These are phyloP conservation scores for Diphyllodes magnificus DNA, from an alignment of 2,113 vertebrate species.

Conservation along the genomic window DNA sequence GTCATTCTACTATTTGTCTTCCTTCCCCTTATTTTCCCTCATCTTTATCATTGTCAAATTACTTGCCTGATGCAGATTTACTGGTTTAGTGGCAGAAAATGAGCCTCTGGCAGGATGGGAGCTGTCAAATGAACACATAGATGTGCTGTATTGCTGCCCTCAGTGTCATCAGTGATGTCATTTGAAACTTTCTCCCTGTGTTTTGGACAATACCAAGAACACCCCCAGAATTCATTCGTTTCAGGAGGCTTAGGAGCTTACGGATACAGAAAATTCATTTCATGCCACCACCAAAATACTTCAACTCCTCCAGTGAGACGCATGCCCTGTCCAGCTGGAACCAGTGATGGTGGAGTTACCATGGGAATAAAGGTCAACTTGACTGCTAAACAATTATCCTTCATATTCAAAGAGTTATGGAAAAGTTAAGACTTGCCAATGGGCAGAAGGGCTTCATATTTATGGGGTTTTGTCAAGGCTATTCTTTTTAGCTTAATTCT, in stretches of 20 bases:
- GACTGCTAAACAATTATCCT: not conserved
- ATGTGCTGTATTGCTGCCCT: not conserved
- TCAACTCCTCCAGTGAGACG: accelerated
- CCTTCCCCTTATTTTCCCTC: not conserved
- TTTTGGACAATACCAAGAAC: not conserved
- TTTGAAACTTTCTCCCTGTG: not conserved
- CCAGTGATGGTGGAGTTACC: not conserved
- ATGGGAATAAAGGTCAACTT: not conserved
- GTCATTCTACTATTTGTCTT: not conserved
- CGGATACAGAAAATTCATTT: not conserved
- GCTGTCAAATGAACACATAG: not conserved
- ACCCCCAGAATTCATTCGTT: not conserved
- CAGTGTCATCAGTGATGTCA: not conserved
- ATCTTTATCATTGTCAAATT: not conserved
- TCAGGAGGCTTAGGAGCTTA: not conserved
- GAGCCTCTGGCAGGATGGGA: not conserved
- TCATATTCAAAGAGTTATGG: not conserved
- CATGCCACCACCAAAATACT: not conserved
- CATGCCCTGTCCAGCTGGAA: not conserved
- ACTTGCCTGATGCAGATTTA: not conserved
- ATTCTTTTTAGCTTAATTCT: not conserved
- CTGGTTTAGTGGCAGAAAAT: not conserved
- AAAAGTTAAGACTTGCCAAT: not conserved
- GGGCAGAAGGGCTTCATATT: not conserved
- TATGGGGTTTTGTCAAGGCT: not conserved